Evolutionary conservation across 2,113 vertebrate genomes (phyloP), one percentile per base, ranked within the genome.

Genomic region (Psilopsiagon aymara): DNA sequence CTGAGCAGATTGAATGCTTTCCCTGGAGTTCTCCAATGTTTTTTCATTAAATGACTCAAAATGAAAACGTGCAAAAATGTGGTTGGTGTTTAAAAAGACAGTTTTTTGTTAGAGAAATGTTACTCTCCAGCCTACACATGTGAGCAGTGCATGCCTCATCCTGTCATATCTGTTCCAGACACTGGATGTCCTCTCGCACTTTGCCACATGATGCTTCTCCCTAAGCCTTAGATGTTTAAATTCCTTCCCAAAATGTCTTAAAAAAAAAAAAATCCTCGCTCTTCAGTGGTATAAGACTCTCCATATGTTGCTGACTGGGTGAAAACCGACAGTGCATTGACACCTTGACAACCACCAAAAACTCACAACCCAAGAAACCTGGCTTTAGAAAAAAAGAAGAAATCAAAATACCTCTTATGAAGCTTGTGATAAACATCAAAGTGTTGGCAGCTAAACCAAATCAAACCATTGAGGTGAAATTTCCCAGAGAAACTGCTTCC

Each of bases 11-110:
- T 68, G 60, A 88, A 88, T 33, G 19, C 10, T 82, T 86, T 92
- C 68, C 79, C 35, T 81, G 19, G 47, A 88, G 83, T 52, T 88
- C 78, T 91, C 60, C 7, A 41, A 6, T 16, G 57, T 78, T 71
- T 86, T 96, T 93, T 93, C 27, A 53, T 84, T 64, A 84, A 93
- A 86, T 83, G 35, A 84, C 73, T 92, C 79, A 90, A 93, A 95
- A 88, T 17, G 24, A 94, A 96, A 93, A 86, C 64, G 93, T 1
- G 7, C 53, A 90, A 71, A 94, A 93, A 83, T 57, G 44, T 73
- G 73, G 60, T 63, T 62, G 55, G 6, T 93, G 55, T 92, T 93
- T 81, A 28, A 83, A 92, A 96, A 59, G 43, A 53, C 23, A 55
- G 43, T 7, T 86, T 86, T 83, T 88, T 82, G 63, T 83, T 92